Evolutionary conservation across 1,140 invertebrate species (phyloP).

Genomic region (Manduca sexta): DNA sequence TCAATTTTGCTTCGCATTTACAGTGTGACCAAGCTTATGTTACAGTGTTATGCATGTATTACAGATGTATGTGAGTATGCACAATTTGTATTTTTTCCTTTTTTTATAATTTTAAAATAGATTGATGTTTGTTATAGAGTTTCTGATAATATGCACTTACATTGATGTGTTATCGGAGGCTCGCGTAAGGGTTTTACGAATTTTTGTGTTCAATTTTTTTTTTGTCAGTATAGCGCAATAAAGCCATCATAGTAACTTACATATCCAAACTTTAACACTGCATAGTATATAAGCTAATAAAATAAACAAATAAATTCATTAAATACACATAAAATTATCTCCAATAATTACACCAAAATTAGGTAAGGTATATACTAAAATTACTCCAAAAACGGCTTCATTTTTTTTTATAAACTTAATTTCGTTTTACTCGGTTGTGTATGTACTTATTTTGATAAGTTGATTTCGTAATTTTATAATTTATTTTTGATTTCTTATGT

Average conservation of each 20-base stretch:
- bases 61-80: constrained; percentile 70
- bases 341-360: constrained; percentile 63
- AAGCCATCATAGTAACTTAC: constrained; percentile 32
- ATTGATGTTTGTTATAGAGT: constrained; percentile 47
- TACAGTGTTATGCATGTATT: constrained; percentile 67
- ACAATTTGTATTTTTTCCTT: constrained; percentile 59
- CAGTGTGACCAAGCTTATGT: constrained; percentile 68
- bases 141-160: constrained; percentile 34
- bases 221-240: too few species aligned
- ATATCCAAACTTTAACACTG: constrained; percentile 54
- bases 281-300: constrained; percentile 47
- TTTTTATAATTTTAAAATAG: constrained; percentile 28
- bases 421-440: constrained; percentile 64
- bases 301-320: constrained; percentile 30
- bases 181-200: constrained; percentile 28
- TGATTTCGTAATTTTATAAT: constrained; percentile 46
- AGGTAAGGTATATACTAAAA: constrained; percentile 40
- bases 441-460: constrained; percentile 69
- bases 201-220: constrained; percentile 12
- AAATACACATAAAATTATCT: constrained; percentile 42
- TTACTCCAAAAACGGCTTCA: too few species aligned
- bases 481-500: constrained; percentile 57
- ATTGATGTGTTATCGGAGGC: constrained; percentile 31
- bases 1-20: constrained; percentile 67
- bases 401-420: constrained; percentile 25